phyloP scores from a whole-genome alignment of 2,113 vertebrate species.

The Malaclemys terrapin region DNA sequence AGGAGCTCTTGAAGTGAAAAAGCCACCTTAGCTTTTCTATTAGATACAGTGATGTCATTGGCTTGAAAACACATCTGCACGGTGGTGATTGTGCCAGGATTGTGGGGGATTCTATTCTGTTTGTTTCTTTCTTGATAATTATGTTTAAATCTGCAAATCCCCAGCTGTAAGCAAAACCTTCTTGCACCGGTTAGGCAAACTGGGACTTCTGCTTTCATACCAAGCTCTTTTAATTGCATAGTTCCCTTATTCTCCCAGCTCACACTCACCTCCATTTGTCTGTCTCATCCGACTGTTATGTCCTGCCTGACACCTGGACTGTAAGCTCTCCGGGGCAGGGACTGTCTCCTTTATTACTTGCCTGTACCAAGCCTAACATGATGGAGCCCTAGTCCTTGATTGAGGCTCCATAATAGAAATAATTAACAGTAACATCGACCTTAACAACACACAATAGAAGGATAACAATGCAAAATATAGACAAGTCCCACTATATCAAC shows the following conservation, averaged over 20 bases:
- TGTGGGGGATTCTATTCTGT: not conserved
- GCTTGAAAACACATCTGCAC: not conserved
- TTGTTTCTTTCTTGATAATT: not conserved
- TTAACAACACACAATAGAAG: not conserved
- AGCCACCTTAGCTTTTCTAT: not conserved
- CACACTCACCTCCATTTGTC: accelerated
- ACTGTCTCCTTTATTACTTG: accelerated
- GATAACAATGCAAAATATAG: not conserved
- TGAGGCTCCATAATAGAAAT: not conserved
- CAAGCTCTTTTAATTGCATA: not conserved
- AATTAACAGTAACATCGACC: not conserved
- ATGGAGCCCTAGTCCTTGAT: not conserved
- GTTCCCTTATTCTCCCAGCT: not conserved
- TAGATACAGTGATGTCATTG: not conserved
- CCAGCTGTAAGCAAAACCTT: not conserved
- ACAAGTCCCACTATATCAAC: not conserved
- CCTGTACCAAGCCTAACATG: accelerated
- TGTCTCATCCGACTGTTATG: not conserved
- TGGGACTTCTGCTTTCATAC: not conserved
- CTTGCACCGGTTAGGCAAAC: not conserved
- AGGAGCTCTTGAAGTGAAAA: not conserved
- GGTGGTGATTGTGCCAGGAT: not conserved
- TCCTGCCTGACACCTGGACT: not conserved
- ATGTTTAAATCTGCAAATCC: not conserved
- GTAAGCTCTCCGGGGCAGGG: not conserved